Base-by-base conservation (phyloP, 2,888 invertebrate genomes). In the Catocala sponsa region DNA sequence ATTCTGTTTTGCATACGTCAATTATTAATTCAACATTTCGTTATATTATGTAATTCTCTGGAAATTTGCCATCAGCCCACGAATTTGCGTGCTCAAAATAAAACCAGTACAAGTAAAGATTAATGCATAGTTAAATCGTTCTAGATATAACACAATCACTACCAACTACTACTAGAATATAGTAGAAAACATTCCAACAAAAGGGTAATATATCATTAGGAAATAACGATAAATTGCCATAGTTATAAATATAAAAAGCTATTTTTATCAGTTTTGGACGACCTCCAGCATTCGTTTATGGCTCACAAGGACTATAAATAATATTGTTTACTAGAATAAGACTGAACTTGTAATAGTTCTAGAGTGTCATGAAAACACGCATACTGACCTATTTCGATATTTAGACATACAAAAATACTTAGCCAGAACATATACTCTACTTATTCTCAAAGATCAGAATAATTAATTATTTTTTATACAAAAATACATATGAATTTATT, bases 201-300 rank as follows among this genome's bases (percentile, higher is more conserved):
- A 5, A n/a, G 6, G 11, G 9, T 11, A 33, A 12, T 25, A 48
- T 10, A 6, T n/a, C 48, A 48, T 10, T 32, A 11, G 32, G 5
- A 11, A 48, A 48, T 48, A 9, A 5, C n/a, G 10, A 32, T 79
- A 75, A 46, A 15, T 2, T 4, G 9, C 2, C 11, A 6, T 4
- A n/a, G 11, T 5, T 11, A 46, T 79, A 76, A 74, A 81, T 80
- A 80, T 59, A 61, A 69, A 60, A 68, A 61, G 59, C 76, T 66
- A 74, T 81, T 78, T 82, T 82, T 80, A 78, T 76, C 71, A 74
- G 78, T 72, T 72, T 91, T 91, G 91, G 91, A 89, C 70, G 74
- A 50, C 59, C 76, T 90, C 91, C 92, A 92, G 89, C 80, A 65
- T 83, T 86, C 87, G 86, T 90, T 89, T 91, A 89, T 82, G 81